Base-by-base conservation (phyloP, 2,888 invertebrate genomes). In the Coecobrya sp. region DNA sequence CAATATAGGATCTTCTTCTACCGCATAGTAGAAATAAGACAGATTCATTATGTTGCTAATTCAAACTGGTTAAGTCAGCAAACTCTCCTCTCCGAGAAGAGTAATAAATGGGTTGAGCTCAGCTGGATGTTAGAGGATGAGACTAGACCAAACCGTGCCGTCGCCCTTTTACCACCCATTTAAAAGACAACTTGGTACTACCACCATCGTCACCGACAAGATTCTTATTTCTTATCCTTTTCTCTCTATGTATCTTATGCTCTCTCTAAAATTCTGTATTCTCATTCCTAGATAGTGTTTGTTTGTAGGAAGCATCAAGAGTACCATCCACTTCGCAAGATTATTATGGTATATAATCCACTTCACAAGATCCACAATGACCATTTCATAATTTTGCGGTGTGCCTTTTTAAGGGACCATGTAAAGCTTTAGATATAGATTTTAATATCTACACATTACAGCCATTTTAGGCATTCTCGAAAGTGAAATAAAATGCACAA, bases 71-170 rank as follows among this genome's bases (percentile, higher is more conserved):
- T 73, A 84, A 89, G 84, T 89, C 84, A 89, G 89, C 89, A 89
- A 89, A 89, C 89, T 89, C 84, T 70, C 52, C 89, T 89, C 84
- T 70, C 52, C 27, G 27, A 22, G 30, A 36, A 70, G 55, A 55
- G 84, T 89, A 89, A 89, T 85, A 89, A 89, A 89, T 89, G 89
- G 84, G 59, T 82, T 82, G 89, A 82, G 89, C 89, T 89, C 89
- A 89, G 89, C 89, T 89, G 89, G 89, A 89, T 49, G 55, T 30
- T 42, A 3, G 55, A 79, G 55, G 79, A 79, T 49, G 55, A 79
- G 27, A 30, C 82, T 82, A n/a, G 16, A 55, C 30, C 19, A 52
- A 13, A 36, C 22, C 45, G 19, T 49, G 81, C 79, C 81, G 19
- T 88, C 88, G 79, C 88, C 88, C 81, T 81, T 59, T 84, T 88